These are phyloP conservation scores for Sceliomorpha sp. DNA, from an alignment of 2,888 invertebrate genomes.

Conservation along the genomic window DNA sequence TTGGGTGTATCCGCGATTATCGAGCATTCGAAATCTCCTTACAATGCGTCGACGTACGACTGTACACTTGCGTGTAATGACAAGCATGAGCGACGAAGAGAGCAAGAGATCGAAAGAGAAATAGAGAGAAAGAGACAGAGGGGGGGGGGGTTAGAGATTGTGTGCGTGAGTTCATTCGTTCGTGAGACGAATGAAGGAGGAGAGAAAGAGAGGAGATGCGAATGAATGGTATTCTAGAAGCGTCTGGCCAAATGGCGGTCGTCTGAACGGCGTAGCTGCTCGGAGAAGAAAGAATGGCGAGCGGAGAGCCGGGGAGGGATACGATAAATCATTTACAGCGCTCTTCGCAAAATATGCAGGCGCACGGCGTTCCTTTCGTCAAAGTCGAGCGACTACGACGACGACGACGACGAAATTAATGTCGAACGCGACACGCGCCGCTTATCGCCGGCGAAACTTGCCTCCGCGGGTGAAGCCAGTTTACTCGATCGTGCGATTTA, in stretches of 20 bases:
- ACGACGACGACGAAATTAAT: slow-evolving; percentile 17
- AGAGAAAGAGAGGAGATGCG: slow-evolving; percentile 43
- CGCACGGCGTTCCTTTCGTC: neutral
- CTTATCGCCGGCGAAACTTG: slow-evolving; percentile 8
- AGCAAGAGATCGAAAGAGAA: slow-evolving; percentile 32
- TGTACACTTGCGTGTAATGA: no score
- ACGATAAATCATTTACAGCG: slow-evolving; percentile 58
- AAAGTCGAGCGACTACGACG: neutral
- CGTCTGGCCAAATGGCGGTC: slow-evolving; percentile 70
- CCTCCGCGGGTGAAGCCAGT: neutral
- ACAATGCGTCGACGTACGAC: no score
- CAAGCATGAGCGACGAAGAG: no score
- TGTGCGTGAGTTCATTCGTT: no score
- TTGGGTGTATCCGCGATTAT: no score
- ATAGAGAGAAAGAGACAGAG: slow-evolving; percentile 20
- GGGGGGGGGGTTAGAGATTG: slow-evolving; percentile 13
- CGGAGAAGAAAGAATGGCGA: slow-evolving; percentile 48
- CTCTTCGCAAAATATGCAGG: slow-evolving; percentile 1
- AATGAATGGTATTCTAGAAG: slow-evolving; percentile 73
- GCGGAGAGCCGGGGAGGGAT: slow-evolving; percentile 39
- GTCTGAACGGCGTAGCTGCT: slow-evolving; percentile 50
- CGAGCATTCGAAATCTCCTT: no score
- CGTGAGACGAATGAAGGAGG: no score
- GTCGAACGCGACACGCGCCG: slow-evolving; percentile 28
- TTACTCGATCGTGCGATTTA: slow-evolving; percentile 5